Percentiles rank a stretch among this genome's conserved stretches.
phyloP scores from a whole-genome alignment of 2,888 invertebrate genomes.

The Dicranocentrus wangi region DNA sequence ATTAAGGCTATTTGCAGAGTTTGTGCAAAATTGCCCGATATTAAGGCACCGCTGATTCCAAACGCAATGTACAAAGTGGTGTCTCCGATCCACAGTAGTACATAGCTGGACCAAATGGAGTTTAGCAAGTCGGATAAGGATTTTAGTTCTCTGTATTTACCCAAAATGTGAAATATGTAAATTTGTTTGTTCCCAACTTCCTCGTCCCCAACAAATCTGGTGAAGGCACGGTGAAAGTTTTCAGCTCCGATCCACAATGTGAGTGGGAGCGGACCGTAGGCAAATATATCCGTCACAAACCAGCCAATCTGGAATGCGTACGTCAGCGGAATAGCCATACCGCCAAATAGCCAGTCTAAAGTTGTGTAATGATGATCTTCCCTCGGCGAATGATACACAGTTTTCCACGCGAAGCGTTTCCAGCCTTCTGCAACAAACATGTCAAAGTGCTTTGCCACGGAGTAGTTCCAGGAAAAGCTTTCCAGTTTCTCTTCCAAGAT shows the following conservation, averaged over 20 bases:
- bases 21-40: neutral
- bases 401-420: neutral
- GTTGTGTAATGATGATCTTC: neutral
- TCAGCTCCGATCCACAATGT: neutral
- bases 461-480: neutral
- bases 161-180: neutral
- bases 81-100: neutral
- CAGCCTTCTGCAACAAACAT: neutral
- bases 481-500: neutral
- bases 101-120: neutral
- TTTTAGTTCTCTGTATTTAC: neutral
- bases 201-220: neutral
- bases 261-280: conserved; percentile 1
- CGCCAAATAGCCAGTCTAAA: neutral
- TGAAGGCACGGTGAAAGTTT: neutral
- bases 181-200: neutral
- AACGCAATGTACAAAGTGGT: neutral
- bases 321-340: neutral
- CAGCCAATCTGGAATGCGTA: neutral
- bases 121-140: neutral
- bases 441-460: neutral
- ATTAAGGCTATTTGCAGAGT: neutral
- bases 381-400: neutral
- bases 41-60: neutral
- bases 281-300: neutral